Evolutionary conservation across 2,888 invertebrate genomes (phyloP).

Genomic region (Crepidodera aurea): DNA sequence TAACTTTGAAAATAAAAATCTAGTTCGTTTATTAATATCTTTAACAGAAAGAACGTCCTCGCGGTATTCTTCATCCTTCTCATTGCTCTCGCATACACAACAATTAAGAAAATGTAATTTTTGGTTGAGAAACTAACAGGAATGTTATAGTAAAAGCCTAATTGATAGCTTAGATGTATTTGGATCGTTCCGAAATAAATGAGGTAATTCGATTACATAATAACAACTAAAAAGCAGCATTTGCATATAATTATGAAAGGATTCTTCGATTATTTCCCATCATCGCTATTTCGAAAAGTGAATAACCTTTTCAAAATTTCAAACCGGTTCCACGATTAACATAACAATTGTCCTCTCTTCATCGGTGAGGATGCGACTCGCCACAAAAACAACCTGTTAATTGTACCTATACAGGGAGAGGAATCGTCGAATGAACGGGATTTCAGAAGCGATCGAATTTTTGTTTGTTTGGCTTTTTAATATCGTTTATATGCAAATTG

Average conservation of each 20-base stretch:
- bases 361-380: slow-evolving; percentile 45
- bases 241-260: slow-evolving; percentile 51
- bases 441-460: slow-evolving; percentile 11
- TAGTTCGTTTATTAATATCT: neutral
- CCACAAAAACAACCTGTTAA: slow-evolving; percentile 61
- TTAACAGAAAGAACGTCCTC: neutral
- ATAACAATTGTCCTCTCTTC: slow-evolving; percentile 61
- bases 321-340: slow-evolving; percentile 61
- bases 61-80: neutral
- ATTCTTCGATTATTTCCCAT: slow-evolving; percentile 48
- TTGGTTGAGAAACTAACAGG: slow-evolving; percentile 35
- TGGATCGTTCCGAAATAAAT: slow-evolving; percentile 49
- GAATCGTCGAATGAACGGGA: slow-evolving; percentile 2
- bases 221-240: slow-evolving; percentile 50
- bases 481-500: slow-evolving; percentile 11
- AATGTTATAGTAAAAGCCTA: slow-evolving; percentile 39
- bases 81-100: neutral
- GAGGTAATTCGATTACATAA: slow-evolving; percentile 56
- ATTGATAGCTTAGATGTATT: slow-evolving; percentile 44
- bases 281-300: slow-evolving; percentile 58
- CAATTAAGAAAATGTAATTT: slow-evolving; percentile 30
- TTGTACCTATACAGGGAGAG: slow-evolving; percentile 50
- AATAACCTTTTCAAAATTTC: slow-evolving; percentile 61
- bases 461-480: slow-evolving; percentile 11
- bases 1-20: too few relatives aligned